phyloP scores from a whole-genome alignment of 2,113 vertebrate genomes.

The Bujurquina vittata region DNA sequence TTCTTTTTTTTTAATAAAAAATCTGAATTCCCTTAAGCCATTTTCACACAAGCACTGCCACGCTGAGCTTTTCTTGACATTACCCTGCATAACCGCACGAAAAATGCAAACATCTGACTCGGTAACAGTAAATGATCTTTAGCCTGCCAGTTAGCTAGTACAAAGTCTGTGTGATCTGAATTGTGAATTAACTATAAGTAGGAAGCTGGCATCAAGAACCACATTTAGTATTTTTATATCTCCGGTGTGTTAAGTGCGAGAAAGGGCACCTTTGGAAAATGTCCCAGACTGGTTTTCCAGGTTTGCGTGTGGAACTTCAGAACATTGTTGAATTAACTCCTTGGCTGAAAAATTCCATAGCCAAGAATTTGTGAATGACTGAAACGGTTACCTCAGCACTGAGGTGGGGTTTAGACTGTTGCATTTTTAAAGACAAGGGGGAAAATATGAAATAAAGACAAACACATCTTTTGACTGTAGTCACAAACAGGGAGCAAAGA shows the following conservation, averaged over 20 bases:
- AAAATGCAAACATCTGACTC: background rate
- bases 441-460: background rate
- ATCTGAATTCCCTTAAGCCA: background rate
- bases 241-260: background rate
- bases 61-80: background rate
- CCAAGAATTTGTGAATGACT: background rate
- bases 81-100: background rate
- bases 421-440: background rate
- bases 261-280: background rate
- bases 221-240: background rate
- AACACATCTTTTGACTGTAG: background rate
- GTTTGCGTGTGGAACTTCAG: background rate
- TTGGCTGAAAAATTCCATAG: background rate
- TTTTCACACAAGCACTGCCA: background rate
- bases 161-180: background rate
- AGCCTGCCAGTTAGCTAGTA: background rate
- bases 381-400: background rate
- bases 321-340: background rate
- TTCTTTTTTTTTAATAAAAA: background rate
- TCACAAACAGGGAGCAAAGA: background rate
- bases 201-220: background rate
- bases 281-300: background rate
- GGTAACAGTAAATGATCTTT: background rate
- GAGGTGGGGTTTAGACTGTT: background rate
- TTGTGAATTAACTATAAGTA: background rate